These are phyloP conservation scores for Simalia tracyae DNA, from an alignment of 2,797 vertebrate genomes.

Conservation along the genomic window DNA sequence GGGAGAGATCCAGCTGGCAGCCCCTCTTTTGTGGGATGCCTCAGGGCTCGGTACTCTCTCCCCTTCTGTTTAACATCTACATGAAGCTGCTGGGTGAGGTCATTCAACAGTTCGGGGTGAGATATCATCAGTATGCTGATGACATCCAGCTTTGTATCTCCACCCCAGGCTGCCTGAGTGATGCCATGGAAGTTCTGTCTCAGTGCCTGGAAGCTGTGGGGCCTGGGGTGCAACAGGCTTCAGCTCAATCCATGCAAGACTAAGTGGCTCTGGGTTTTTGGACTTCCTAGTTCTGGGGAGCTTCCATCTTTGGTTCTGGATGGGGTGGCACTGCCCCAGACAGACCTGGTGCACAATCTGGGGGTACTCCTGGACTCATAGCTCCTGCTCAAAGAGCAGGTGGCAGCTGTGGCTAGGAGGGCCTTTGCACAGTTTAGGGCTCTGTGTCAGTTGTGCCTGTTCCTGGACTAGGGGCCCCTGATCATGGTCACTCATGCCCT, in stretches of 20 bases:
- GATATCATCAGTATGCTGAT: background rate
- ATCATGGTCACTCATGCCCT: too few species aligned
- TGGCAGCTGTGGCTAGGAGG: background rate
- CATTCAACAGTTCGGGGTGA: background rate
- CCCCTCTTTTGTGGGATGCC: background rate
- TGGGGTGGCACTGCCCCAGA: background rate
- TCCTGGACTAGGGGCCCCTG: background rate
- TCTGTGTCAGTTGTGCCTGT: background rate
- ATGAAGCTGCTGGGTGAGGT: background rate
- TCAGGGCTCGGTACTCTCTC: background rate
- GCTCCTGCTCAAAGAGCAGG: background rate
- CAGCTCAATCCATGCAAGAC: background rate
- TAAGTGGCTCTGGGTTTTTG: background rate
- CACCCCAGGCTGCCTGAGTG: background rate
- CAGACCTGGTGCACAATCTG: background rate
- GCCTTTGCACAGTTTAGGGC: background rate
- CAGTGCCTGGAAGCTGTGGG: background rate
- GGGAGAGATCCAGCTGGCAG: background rate
- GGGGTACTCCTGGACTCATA: background rate
- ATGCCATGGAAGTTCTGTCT: background rate
- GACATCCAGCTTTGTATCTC: background rate
- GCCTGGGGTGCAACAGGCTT: background rate
- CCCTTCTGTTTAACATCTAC: background rate
- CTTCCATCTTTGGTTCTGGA: background rate
- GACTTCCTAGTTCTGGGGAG: background rate